phyloP scores from a whole-genome alignment of 2,797 vertebrate species.

The Sebastes cheni region DNA sequence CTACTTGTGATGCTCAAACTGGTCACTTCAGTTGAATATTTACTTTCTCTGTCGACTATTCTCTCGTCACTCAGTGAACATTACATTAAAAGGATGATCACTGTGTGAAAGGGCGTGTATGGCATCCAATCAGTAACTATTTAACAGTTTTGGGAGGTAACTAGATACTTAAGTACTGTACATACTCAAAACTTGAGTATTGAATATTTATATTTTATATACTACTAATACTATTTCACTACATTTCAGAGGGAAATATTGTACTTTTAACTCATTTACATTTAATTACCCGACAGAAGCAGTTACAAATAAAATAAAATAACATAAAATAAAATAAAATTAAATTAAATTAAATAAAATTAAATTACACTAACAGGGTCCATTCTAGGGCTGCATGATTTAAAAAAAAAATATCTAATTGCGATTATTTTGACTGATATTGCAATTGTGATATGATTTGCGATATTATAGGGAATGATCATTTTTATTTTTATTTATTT shows the following conservation, averaged over 20 bases:
- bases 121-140: neutral
- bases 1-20: neutral
- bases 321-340: neutral
- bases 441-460: too few relatives aligned
- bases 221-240: neutral
- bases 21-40: slow-evolving; percentile 14
- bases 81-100: neutral
- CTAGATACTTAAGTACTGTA: neutral
- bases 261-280: neutral
- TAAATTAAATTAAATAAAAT: too few relatives aligned
- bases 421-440: too few relatives aligned
- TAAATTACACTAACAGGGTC: neutral
- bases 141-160: neutral
- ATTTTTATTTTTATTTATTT: too few relatives aligned
- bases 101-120: neutral
- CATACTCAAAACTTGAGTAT: neutral
- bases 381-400: too few relatives aligned
- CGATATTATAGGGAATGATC: too few relatives aligned
- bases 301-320: neutral
- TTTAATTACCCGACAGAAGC: neutral
- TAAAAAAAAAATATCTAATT: too few relatives aligned
- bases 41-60: neutral
- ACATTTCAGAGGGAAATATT: neutral
- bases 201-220: neutral
- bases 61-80: neutral